phyloP scores from a whole-genome alignment of 2,888 invertebrate species.

The Chaitophorus viminalis region DNA sequence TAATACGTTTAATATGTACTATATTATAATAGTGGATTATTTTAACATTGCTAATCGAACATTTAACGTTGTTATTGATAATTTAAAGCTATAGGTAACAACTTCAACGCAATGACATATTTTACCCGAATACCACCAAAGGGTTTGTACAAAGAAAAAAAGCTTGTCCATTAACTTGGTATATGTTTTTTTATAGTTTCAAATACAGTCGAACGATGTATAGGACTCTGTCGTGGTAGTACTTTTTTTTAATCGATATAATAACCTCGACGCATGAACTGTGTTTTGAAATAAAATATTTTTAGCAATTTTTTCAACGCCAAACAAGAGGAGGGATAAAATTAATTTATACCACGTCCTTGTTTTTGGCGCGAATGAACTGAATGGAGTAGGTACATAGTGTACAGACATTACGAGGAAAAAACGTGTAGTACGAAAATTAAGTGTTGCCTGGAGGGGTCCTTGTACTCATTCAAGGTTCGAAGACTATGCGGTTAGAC shows the following conservation, averaged over 20 bases:
- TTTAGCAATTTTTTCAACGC: neutral
- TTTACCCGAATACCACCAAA: conserved; percentile 2
- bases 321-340: neutral
- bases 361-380: conserved; percentile 54
- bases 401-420: conserved; percentile 3
- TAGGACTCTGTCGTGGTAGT: too few relatives aligned
- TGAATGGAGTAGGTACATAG: conserved; percentile 7
- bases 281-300: neutral
- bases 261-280: conserved; percentile 44
- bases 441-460: conserved; percentile 53
- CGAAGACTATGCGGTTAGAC: conserved; percentile 22
- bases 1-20: too few relatives aligned
- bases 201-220: neutral
- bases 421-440: conserved; percentile 35
- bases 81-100: neutral
- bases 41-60: too few relatives aligned
- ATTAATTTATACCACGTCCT: conserved; percentile 49
- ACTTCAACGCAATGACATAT: neutral
- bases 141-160: neutral
- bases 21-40: too few relatives aligned
- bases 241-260: neutral
- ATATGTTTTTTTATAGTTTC: neutral
- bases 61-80: neutral
- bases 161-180: neutral
- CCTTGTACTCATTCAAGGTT: conserved; percentile 60